Conservation (phyloP, 2,113 vertebrate species). For the Tonatia bakeri region DNA sequence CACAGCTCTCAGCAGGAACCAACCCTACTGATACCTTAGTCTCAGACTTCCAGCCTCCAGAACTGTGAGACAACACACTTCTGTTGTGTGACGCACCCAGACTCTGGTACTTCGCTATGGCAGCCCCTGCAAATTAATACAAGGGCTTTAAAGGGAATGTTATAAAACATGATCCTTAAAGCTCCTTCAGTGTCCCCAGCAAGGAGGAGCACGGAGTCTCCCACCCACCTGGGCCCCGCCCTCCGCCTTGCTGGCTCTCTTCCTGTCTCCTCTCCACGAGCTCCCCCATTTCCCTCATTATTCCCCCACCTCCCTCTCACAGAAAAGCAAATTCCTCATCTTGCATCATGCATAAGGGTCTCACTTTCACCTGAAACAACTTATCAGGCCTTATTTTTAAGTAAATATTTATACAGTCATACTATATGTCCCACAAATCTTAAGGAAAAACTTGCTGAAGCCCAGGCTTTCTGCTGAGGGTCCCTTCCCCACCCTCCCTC, state of each 20-base stretch:
- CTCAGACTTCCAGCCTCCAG: neutral
- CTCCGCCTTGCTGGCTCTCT: neutral
- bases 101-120: too few species aligned
- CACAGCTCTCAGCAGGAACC: neutral
- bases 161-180: neutral
- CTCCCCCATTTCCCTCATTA: neutral
- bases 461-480: neutral
- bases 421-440: neutral
- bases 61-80: neutral
- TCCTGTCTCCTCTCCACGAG: neutral
- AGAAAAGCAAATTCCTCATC: neutral
- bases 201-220: neutral
- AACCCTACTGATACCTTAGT: fast-evolving
- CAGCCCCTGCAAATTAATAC: neutral
- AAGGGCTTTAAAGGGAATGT: neutral
- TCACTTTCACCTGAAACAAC: neutral
- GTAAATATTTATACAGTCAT: neutral
- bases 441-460: neutral
- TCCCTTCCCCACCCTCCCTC: neutral
- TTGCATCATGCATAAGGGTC: neutral
- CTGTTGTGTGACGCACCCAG: neutral
- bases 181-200: neutral
- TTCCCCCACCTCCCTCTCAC: neutral
- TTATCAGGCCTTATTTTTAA: neutral
- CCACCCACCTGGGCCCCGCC: neutral